Evolutionary conservation across 1,140 invertebrate genomes (phyloP).

Genomic region (Lucilia cuprina): DNA sequence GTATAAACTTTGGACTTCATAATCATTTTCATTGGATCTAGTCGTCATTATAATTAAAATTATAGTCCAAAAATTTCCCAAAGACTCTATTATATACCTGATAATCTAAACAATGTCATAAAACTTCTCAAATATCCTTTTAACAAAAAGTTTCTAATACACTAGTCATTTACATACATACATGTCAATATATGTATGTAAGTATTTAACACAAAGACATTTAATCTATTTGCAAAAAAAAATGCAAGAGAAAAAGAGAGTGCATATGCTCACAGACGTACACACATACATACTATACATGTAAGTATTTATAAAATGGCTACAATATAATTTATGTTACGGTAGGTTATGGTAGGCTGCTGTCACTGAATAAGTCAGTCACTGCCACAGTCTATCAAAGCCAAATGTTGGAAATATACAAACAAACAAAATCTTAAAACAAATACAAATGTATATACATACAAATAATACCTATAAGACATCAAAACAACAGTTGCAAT

Average conservation of each 20-base stretch:
- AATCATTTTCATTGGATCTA: no score
- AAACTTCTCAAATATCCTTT: no score
- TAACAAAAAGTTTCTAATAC: no score
- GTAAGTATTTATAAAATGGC: not conserved
- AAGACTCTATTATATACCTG: no score
- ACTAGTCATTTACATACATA: no score
- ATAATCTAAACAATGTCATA: no score
- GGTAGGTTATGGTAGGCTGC: slow-evolving; percentile 10
- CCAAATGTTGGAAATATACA: not conserved
- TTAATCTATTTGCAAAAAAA: not conserved
- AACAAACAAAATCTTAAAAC: not conserved
- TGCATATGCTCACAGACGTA: not conserved
- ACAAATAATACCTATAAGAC: not conserved
- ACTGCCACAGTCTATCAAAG: not conserved
- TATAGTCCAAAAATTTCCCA: no score
- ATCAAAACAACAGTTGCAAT: not conserved
- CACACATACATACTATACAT: not conserved
- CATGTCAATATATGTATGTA: no score
- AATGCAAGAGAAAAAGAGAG: not conserved
- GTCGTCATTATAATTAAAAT: no score
- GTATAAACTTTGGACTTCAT: no score
- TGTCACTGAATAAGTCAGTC: not conserved
- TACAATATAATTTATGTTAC: not conserved
- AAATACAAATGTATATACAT: not conserved
- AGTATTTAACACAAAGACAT: no score